Evolutionary conservation across 2,888 invertebrate genomes (phyloP).

Genomic region (Mantis religiosa): DNA sequence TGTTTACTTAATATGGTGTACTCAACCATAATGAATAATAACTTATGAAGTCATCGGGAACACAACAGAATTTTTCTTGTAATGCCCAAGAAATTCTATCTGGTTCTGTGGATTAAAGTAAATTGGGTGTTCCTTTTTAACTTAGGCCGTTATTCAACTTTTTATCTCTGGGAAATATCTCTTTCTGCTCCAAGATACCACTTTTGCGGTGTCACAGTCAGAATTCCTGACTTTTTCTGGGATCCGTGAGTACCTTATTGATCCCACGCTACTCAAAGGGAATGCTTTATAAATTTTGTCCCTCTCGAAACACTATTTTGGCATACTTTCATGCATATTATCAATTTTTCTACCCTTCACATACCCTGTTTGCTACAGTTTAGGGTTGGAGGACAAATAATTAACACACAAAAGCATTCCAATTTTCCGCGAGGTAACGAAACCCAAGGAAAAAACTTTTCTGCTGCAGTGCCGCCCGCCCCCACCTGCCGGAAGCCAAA

Average conservation of each 20-base stretch:
- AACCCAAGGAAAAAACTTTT: not conserved
- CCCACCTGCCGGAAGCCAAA: not conserved
- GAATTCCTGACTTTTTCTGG: not conserved
- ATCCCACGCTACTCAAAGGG: not conserved
- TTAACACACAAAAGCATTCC: conserved; percentile 14
- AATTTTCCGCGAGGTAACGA: conserved; percentile 7
- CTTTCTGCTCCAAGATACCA: not conserved
- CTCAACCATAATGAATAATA: too few species aligned
- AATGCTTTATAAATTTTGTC: not conserved
- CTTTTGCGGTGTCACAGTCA: not conserved
- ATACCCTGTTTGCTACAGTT: not conserved
- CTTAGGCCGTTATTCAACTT: too few species aligned
- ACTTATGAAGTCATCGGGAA: too few species aligned
- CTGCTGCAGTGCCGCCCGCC: not conserved
- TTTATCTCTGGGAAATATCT: too few species aligned
- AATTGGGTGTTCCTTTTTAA: too few species aligned
- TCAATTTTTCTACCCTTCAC: not conserved
- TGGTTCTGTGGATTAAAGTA: too few species aligned
- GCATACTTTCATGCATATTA: conserved; percentile 13
- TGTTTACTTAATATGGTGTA: too few species aligned
- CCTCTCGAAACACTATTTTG: not conserved
- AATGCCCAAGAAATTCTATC: too few species aligned
- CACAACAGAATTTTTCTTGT: too few species aligned
- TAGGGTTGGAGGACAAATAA: not conserved
- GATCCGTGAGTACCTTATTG: not conserved